Evolutionary conservation across 2,113 vertebrate species (phyloP), one percentile per base, ranked within the genome.

Genomic region (Pipa parva): DNA sequence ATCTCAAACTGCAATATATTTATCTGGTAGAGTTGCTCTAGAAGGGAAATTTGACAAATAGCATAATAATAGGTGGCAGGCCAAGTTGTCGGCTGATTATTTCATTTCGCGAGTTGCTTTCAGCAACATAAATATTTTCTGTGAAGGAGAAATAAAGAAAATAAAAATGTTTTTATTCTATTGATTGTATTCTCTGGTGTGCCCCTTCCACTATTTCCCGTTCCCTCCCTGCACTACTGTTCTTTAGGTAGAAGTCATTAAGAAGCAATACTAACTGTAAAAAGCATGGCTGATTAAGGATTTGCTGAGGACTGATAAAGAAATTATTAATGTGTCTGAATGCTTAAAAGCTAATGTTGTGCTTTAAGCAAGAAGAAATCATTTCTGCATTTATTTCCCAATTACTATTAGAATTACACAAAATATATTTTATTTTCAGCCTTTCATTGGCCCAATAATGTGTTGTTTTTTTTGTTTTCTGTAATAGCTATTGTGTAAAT

Each of bases 331-430:
- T 70, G 66, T 36, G 6, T 51, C 42, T 22, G 21, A 59, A 70
- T 70, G 50, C 65, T 61, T 61, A 24, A 70, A 51, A 54, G 57
- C 31, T 70, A 70, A 70, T 70, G 29, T 22, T 59, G 10, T 61
- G 58, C 66, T 61, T 27, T 20, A 11, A 58, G 66, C 66, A 61
- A 61, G 37, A 58, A 54, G 49, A 54, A 69, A 61, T 70, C 46
- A 61, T 70, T 48, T 51, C 57, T 61, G 45, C 58, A 70, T 70
- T 70, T 61, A 70, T 70, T 61, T 70, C 36, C 57, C 66, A 70
- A 70, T 70, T 70, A 70, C 66, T 52, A 70, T 70, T 46, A 59
- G 52, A 28, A 60, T 68, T 59, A 67, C 64, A 67, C 42, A 59
- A 46, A 50, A 67, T 59, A 21, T 56, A 36, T 33, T 68, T 60